These are phyloP conservation scores for Microtus ochrogaster DNA, from an alignment of 2,113 vertebrate genomes.

Conservation along the genomic window DNA sequence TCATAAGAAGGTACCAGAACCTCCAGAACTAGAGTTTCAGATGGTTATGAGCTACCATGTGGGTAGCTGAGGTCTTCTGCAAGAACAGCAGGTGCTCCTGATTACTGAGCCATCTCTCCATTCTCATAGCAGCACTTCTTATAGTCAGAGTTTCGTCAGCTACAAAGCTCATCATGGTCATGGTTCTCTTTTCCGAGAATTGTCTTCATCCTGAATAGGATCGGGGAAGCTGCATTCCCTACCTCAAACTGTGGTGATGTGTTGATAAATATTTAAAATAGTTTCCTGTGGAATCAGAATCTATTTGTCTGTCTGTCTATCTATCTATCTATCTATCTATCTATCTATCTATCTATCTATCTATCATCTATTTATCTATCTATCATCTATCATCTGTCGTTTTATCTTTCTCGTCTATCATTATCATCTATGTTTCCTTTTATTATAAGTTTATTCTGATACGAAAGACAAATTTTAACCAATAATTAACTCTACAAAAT, in stretches of 20 bases:
- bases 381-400: background rate
- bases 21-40: background rate
- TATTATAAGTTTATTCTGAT: background rate
- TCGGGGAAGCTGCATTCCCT: background rate
- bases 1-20: background rate
- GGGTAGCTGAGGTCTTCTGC: background rate
- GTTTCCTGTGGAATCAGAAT: background rate
- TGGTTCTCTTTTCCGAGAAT: background rate
- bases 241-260: background rate
- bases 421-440: background rate
- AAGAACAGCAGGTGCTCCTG: background rate
- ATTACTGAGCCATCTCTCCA: background rate
- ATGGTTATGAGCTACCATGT: background rate
- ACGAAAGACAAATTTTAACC: background rate
- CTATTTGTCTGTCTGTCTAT: background rate
- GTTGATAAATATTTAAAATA: background rate
- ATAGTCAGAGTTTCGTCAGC: background rate
- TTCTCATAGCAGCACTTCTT: background rate
- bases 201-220: background rate
- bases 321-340: background rate
- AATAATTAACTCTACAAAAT: background rate
- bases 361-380: background rate
- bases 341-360: background rate
- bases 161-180: background rate
- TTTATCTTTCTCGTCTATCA: background rate